Conservation (phyloP, 2,797 vertebrate species). For the Diplodus puntazzo region DNA sequence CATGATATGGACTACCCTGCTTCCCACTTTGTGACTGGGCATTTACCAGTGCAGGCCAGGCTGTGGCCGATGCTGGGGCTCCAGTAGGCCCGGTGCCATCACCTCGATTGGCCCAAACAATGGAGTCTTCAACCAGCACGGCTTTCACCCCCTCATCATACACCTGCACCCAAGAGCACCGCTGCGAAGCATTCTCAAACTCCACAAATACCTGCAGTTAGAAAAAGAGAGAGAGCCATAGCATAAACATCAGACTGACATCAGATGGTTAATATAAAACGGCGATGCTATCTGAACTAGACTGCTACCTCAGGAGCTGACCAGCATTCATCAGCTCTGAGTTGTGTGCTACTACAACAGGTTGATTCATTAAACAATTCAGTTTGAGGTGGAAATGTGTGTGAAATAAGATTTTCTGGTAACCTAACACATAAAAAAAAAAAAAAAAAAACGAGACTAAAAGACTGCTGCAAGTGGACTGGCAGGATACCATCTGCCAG, state of each 20-base stretch:
- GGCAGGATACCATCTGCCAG: neutral
- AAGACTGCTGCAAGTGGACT: neutral
- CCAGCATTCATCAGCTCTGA: neutral
- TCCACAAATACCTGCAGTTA: conserved; percentile 93
- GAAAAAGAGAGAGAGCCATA: conserved; percentile 28
- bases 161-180: conserved; percentile 96
- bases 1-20: neutral
- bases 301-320: neutral
- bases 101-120: conserved; percentile 92
- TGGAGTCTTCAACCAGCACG: conserved; percentile 93
- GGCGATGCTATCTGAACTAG: neutral
- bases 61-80: conserved; percentile 72
- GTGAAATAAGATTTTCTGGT: neutral
- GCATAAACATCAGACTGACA: neutral
- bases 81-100: conserved; percentile 84
- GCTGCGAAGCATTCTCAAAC: conserved; percentile 93
- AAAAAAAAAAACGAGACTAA: no score
- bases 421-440: neutral
- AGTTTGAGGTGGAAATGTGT: neutral
- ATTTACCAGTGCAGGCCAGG: conserved; percentile 97
- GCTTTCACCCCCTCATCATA: conserved; percentile 95
- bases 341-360: neutral
- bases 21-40: neutral
- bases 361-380: neutral
- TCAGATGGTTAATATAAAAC: neutral